These are phyloP conservation scores for Drosophila murphyi DNA, from an alignment of 1,140 invertebrate species.

Conservation along the genomic window DNA sequence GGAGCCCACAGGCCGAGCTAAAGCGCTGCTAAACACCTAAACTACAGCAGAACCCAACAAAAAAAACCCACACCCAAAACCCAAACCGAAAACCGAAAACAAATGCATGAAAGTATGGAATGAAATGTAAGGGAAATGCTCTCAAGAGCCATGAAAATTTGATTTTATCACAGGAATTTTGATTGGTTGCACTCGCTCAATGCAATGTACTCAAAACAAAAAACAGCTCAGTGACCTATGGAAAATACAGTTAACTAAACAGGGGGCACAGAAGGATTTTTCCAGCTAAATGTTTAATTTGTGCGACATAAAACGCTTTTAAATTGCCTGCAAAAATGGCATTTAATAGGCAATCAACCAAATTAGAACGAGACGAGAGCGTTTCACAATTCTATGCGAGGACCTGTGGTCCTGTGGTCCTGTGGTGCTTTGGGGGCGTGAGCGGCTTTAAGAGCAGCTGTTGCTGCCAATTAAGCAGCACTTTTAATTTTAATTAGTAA, in stretches of 20 bases:
- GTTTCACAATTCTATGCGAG: conserved; percentile 4
- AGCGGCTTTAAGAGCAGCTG: conserved; percentile 49
- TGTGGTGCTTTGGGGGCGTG: conserved; percentile 10
- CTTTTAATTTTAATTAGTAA: conserved; percentile 79
- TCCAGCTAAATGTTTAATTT: conserved; percentile 39
- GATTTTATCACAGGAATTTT: conserved; percentile 82
- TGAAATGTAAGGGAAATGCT: conserved; percentile 71
- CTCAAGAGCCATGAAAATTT: conserved; percentile 78
- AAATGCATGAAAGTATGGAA: conserved; percentile 16
- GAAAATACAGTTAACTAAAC: conserved; percentile 6
- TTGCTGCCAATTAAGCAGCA: conserved; percentile 74
- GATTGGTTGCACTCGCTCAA: conserved; percentile 74
- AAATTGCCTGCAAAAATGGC: conserved; percentile 24
- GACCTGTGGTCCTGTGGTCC: neutral
- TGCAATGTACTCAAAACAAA: conserved; percentile 19
- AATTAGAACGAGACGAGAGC: conserved; percentile 42
- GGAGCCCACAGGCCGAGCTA: conserved; percentile 22
- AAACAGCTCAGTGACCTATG: neutral
- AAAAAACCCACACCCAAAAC: neutral
- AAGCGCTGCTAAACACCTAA: conserved; percentile 43
- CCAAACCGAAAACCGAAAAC: conserved; percentile 8
- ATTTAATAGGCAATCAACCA: conserved; percentile 43
- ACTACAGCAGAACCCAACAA: conserved; percentile 12
- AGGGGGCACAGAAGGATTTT: neutral
- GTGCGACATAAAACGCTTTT: conserved; percentile 40